These are phyloP conservation scores for Rhopalosiphum nymphaeae DNA, from an alignment of 2,888 invertebrate genomes.

Conservation along the genomic window DNA sequence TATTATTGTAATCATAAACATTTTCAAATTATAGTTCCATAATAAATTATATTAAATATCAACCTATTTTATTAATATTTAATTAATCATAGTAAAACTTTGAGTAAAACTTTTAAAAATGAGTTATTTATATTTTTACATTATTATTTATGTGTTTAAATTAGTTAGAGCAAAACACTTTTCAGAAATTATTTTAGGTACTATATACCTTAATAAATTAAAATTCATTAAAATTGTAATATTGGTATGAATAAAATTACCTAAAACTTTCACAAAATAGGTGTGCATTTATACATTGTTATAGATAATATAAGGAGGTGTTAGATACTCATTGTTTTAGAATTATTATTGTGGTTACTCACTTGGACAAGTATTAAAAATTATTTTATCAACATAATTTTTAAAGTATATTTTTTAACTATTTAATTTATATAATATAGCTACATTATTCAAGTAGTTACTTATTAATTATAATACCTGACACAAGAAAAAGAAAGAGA, in stretches of 20 bases:
- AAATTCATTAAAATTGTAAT: not conserved
- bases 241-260: not conserved
- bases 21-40: not conserved
- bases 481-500: not conserved
- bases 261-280: not conserved
- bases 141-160: not conserved
- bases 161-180: not conserved
- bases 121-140: not conserved
- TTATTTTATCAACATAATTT: no score
- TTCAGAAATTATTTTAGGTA: not conserved
- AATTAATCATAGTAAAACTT: not conserved
- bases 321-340: not conserved
- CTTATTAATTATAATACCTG: not conserved
- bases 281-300: not conserved
- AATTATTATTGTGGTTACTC: not conserved
- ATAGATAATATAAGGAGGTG: not conserved
- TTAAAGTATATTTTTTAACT: not conserved
- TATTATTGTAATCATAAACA: not conserved
- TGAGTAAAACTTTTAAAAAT: not conserved
- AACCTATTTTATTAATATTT: not conserved
- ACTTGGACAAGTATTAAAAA: not conserved
- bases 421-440: not conserved
- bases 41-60: not conserved
- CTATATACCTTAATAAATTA: not conserved
- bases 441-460: not conserved